A percentile compares a stretch with the other conserved stretches of the same genome.
phyloP scores from a whole-genome alignment of 1,140 invertebrate species.

The Pogonomyrmex barbatus region DNA sequence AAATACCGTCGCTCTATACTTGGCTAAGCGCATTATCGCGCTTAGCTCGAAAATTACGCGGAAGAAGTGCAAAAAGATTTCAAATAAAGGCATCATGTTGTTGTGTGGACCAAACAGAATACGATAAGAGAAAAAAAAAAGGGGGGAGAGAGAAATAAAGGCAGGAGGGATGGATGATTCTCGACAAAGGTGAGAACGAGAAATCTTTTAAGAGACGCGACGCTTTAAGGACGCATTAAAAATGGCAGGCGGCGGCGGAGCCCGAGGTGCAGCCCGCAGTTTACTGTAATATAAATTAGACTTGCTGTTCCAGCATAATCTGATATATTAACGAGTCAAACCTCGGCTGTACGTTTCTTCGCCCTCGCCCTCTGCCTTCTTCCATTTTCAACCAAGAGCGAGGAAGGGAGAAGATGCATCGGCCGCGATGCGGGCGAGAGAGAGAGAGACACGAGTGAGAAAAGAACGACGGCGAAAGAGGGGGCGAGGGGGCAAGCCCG shows the following conservation, averaged over 20 bases:
- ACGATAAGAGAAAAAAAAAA: conserved; percentile 27
- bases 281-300: conserved; percentile 80
- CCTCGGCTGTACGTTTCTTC: conserved; percentile 47
- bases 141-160: background rate
- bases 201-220: conserved; percentile 76
- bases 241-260: conserved; percentile 70
- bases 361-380: background rate
- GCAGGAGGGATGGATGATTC: background rate
- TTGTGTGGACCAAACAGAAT: background rate
- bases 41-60: conserved; percentile 34
- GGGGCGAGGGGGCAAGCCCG: conserved; percentile 56
- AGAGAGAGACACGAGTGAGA: conserved; percentile 18
- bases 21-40: conserved; percentile 35
- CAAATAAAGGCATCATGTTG: background rate
- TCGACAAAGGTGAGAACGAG: conserved; percentile 49
- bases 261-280: conserved; percentile 71
- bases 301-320: conserved; percentile 79
- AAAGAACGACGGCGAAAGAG: conserved; percentile 15
- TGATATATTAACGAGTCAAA: conserved; percentile 79
- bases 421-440: background rate
- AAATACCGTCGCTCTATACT: conserved; percentile 22
- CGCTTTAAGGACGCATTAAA: conserved; percentile 78
- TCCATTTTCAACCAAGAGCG: conserved; percentile 23
- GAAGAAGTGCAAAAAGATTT: conserved; percentile 65
- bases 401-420: conserved; percentile 6